A percentile compares a stretch with the other conserved stretches of the same genome.
These are phyloP conservation scores for Chaenogobius annularis DNA, from an alignment of 2,113 vertebrate genomes.

Conservation along the genomic window DNA sequence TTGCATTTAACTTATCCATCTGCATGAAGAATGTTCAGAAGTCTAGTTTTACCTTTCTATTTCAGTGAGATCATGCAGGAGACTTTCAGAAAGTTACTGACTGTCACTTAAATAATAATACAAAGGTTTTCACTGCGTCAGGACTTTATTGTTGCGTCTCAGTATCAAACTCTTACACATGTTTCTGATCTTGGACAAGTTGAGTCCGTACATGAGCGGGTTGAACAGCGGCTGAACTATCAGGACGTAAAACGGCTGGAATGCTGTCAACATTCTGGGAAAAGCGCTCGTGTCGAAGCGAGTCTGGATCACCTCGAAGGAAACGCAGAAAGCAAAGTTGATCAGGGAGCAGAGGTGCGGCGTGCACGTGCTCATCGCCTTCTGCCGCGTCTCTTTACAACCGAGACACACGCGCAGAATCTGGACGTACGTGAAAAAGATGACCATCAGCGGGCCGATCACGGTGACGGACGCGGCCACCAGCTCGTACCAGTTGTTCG, in stretches of 20 bases:
- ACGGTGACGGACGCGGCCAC: not conserved
- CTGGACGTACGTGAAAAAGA: constrained; percentile 27
- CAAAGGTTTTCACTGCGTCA: too few relatives aligned
- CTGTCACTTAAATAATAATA: too few relatives aligned
- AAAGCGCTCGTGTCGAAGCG: not conserved
- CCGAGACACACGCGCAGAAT: constrained; percentile 51
- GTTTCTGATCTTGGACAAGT: not conserved
- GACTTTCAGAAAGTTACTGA: too few relatives aligned
- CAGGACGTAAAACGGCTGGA: not conserved
- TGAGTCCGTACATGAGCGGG: not conserved
- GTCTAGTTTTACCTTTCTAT: too few relatives aligned
- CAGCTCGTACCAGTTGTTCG: constrained; percentile 54
- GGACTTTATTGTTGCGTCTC: too few relatives aligned
- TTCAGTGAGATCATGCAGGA: too few relatives aligned
- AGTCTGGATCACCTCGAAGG: not conserved
- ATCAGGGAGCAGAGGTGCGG: not conserved
- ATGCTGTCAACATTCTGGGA: fast-evolving
- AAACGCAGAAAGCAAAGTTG: not conserved
- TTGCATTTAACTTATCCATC: too few relatives aligned
- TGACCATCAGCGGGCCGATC: constrained; percentile 6
- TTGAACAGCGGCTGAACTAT: not conserved
- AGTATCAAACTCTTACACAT: too few relatives aligned
- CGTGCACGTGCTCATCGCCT: constrained; percentile 1
- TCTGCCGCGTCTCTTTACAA: constrained; percentile 35
- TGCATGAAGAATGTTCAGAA: too few relatives aligned